Evolutionary conservation across 2,113 vertebrate genomes (phyloP).

Genomic region (Amblyornis subalaris): DNA sequence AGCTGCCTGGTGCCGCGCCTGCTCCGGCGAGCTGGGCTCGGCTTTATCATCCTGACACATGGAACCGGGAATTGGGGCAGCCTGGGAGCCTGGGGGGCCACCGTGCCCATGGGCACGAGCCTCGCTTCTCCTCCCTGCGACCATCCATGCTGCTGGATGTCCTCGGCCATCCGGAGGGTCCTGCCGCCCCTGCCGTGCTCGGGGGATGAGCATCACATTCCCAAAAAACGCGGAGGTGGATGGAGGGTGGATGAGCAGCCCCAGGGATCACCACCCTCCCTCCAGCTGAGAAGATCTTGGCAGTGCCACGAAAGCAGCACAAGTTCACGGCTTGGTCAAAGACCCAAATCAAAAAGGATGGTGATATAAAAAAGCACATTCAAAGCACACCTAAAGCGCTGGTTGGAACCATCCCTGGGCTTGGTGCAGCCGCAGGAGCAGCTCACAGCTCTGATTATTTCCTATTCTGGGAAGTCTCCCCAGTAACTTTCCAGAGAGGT

Average conservation of each 20-base stretch:
- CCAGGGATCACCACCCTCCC: not conserved
- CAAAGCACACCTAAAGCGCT: fast-evolving
- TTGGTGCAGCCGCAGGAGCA: not conserved
- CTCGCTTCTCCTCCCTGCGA: not conserved
- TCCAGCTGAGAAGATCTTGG: not conserved
- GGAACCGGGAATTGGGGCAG: fast-evolving
- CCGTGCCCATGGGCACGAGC: fast-evolving
- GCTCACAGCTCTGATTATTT: not conserved
- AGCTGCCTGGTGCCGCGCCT: not conserved
- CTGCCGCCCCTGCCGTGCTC: fast-evolving
- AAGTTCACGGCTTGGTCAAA: not conserved
- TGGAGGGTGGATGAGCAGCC: not conserved
- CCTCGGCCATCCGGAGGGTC: fast-evolving
- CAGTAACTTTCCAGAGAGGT: not conserved
- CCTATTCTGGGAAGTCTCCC: not conserved
- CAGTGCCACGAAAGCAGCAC: not conserved
- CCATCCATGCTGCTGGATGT: not conserved
- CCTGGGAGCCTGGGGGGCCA: not conserved
- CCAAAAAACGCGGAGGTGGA: not conserved
- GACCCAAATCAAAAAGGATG: not conserved
- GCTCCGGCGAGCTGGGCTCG: fast-evolving
- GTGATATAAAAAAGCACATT: not conserved
- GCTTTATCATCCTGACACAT: constrained; percentile 53
- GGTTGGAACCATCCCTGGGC: not conserved
- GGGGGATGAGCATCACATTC: fast-evolving